A percentile compares a stretch with the other conserved stretches of the same genome.
These are phyloP conservation scores for Crocodylus rhombifer DNA, from an alignment of 2,797 vertebrate genomes.

Conservation along the genomic window DNA sequence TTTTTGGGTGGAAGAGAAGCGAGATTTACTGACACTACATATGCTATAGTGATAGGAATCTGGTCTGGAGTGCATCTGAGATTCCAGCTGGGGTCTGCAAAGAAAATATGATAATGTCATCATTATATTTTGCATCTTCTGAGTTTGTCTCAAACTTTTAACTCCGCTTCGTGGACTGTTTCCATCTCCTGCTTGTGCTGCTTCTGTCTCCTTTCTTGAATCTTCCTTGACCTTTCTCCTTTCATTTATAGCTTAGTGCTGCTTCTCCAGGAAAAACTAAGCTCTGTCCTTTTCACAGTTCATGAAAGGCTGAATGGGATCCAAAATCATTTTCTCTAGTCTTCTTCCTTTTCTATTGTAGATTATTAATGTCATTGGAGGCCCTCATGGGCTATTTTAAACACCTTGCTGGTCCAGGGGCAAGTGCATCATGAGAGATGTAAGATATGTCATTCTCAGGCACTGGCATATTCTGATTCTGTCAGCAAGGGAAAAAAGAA, in stretches of 20 bases:
- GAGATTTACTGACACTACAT: not conserved
- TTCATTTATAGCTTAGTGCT: constrained; percentile 14
- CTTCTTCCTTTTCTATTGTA: not conserved
- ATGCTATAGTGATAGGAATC: not conserved
- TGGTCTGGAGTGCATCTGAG: not conserved
- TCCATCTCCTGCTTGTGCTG: not conserved
- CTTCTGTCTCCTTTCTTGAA: not conserved
- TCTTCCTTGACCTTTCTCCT: not conserved
- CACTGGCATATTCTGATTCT: not conserved
- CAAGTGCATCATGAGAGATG: constrained; percentile 22
- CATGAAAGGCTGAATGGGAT: constrained; percentile 30
- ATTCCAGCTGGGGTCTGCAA: not conserved
- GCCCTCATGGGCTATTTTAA: constrained; percentile 27
- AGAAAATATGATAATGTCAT: not conserved
- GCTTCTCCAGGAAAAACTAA: constrained; percentile 4
- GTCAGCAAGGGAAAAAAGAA: constrained; percentile 7
- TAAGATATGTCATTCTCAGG: not conserved
- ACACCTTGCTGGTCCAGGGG: not conserved
- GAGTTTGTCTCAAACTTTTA: not conserved
- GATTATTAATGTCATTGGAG: not conserved
- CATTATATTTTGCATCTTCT: not conserved
- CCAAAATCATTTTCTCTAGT: not conserved
- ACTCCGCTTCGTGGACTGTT: not conserved
- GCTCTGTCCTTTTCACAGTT: constrained; percentile 19
- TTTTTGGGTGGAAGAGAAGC: not conserved